Evolutionary conservation across 2,113 vertebrate species (phyloP).

Genomic region (Picathartes gymnocephalus): DNA sequence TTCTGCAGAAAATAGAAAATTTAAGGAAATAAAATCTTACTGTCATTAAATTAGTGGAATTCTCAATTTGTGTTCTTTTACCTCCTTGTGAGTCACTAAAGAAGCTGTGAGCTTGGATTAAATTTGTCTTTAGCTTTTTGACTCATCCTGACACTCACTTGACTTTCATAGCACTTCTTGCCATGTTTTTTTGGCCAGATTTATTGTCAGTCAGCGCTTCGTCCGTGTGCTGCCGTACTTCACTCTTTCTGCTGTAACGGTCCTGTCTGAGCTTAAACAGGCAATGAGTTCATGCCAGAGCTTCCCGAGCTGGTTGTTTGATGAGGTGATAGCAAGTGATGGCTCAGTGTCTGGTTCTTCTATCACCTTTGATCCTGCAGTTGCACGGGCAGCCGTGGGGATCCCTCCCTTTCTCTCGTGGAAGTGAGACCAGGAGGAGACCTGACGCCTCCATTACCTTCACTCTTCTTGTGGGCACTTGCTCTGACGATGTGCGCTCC

Average conservation of each 20-base stretch:
- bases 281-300: not conserved
- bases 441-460: not conserved
- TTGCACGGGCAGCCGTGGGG: not conserved
- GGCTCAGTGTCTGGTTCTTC: not conserved
- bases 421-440: not conserved
- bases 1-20: not conserved
- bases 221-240: not conserved
- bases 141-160: not conserved
- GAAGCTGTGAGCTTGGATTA: not conserved
- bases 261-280: not conserved
- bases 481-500: not conserved
- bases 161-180: not conserved
- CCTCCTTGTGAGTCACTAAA: not conserved
- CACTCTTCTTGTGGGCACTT: not conserved
- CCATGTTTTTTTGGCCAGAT: not conserved
- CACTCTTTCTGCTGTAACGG: not conserved
- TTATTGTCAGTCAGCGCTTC: not conserved
- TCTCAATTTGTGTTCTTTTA: not conserved
- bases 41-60: not conserved
- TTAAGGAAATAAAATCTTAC: not conserved
- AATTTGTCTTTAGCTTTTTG: not conserved
- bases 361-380: not conserved
- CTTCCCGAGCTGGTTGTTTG: not conserved
- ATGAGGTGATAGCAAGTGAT: not conserved
- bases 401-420: not conserved